These are phyloP conservation scores for Nothoprocta perdicaria DNA, from an alignment of 2,113 vertebrate species.

Conservation along the genomic window DNA sequence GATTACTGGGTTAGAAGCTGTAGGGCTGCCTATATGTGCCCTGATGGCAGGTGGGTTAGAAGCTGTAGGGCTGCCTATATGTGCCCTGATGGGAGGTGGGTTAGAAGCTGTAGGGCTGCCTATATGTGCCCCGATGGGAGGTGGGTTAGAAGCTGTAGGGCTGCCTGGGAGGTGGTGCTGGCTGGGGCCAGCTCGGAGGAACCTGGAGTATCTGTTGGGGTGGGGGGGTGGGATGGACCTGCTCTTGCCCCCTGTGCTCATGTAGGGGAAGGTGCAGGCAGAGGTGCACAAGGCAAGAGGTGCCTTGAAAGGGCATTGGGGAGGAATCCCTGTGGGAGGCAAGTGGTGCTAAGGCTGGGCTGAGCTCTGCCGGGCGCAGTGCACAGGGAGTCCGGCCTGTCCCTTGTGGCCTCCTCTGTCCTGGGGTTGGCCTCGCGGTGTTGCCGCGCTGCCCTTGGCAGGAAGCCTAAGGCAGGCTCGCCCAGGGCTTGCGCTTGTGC, in stretches of 20 bases:
- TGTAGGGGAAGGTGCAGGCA: not conserved
- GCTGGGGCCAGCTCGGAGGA: not conserved
- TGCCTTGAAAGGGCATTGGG: not conserved
- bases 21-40: not conserved
- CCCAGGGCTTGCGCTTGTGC: not conserved
- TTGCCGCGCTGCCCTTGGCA: not conserved
- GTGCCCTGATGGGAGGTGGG: no score
- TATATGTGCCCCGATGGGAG: no score
- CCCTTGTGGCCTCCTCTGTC: not conserved
- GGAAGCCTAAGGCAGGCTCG: not conserved
- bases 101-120: no score
- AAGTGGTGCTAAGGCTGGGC: not conserved
- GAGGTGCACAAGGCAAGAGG: not conserved
- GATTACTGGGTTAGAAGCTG: not conserved
- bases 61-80: no score
- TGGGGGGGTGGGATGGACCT: not conserved
- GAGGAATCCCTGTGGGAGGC: not conserved
- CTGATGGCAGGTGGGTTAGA: not conserved
- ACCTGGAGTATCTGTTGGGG: not conserved
- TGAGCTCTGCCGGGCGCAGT: not conserved
- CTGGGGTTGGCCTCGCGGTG: not conserved
- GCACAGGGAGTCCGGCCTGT: not conserved
- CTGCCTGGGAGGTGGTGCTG: accelerated
- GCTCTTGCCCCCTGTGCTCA: not conserved
- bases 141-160: no score